Conservation (phyloP, 2,888 invertebrate genomes). For the Drosophila testacea region DNA sequence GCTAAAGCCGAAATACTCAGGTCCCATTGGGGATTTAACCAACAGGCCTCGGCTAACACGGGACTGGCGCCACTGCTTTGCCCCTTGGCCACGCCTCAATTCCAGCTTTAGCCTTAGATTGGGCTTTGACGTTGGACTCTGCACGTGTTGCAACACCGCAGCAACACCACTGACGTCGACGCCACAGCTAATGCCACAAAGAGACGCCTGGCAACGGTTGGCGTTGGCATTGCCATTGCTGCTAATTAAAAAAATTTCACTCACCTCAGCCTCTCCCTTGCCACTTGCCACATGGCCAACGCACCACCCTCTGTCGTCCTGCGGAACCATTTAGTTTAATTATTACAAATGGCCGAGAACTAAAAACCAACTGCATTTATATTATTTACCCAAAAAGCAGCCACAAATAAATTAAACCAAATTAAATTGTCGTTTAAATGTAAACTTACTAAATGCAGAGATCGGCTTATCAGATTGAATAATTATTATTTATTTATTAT, state of each 20-base stretch:
- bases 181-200: slow-evolving; percentile 43
- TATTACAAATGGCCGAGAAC: slow-evolving; percentile 69
- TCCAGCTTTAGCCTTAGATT: slow-evolving; percentile 5
- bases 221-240: slow-evolving; percentile 4
- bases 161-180: slow-evolving; percentile 27
- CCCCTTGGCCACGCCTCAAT: slow-evolving; percentile 22
- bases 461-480: background rate
- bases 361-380: slow-evolving; percentile 30
- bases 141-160: slow-evolving; percentile 75
- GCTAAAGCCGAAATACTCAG: slow-evolving; percentile 35
- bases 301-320: background rate
- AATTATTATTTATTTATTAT: background rate
- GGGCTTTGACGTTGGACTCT: slow-evolving; percentile 9
- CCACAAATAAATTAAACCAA: slow-evolving; percentile 54
- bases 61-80: slow-evolving; percentile 14
- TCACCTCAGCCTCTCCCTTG: slow-evolving; percentile 33
- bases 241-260: slow-evolving; percentile 70
- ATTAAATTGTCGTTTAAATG: slow-evolving; percentile 40
- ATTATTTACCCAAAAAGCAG: slow-evolving; percentile 56
- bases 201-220: slow-evolving; percentile 48
- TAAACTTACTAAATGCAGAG: slow-evolving; percentile 1
- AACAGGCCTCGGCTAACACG: slow-evolving; percentile 42
- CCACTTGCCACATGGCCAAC: slow-evolving; percentile 4
- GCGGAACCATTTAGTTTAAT: slow-evolving; percentile 68
- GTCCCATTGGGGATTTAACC: slow-evolving; percentile 65